Conservation (phyloP, 2,888 invertebrate genomes). For the Itoplectis maculator region DNA sequence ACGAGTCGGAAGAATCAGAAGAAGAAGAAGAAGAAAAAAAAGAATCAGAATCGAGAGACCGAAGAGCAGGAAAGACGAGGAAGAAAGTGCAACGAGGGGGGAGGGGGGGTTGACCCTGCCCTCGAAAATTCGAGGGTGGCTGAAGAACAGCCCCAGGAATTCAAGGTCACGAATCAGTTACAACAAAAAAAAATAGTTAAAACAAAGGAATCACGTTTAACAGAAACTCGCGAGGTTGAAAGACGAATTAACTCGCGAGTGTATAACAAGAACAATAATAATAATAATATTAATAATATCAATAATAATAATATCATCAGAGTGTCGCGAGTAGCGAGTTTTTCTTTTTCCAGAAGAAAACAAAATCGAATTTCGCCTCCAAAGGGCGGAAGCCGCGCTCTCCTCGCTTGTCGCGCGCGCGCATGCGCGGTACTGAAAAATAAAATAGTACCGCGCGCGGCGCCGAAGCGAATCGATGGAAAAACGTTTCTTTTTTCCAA, state of each 20-base stretch:
- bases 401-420: conserved; percentile 6
- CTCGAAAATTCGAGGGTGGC: conserved; percentile 13
- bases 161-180: conserved; percentile 2
- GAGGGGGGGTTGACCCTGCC: conserved; percentile 31
- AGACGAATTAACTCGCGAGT: conserved; percentile 11
- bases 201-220: neutral
- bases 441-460: neutral
- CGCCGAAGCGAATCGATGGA: neutral
- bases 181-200: neutral
- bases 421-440: conserved; percentile 2
- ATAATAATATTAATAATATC: too few relatives aligned
- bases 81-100: conserved; percentile 39
- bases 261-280: conserved; percentile 8
- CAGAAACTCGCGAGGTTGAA: conserved; percentile 5
- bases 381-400: conserved; percentile 24
- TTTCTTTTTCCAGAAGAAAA: neutral
- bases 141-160: conserved; percentile 22
- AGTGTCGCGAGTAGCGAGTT: neutral
- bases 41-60: conserved; percentile 44
- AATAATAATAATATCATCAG: too few relatives aligned
- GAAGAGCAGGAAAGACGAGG: conserved; percentile 61
- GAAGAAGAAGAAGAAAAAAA: conserved; percentile 51
- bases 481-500: neutral
- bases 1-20: conserved; percentile 32
- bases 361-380: conserved; percentile 27